phyloP scores from a whole-genome alignment of 2,888 invertebrate genomes.

The Chaitophorus viminalis region DNA sequence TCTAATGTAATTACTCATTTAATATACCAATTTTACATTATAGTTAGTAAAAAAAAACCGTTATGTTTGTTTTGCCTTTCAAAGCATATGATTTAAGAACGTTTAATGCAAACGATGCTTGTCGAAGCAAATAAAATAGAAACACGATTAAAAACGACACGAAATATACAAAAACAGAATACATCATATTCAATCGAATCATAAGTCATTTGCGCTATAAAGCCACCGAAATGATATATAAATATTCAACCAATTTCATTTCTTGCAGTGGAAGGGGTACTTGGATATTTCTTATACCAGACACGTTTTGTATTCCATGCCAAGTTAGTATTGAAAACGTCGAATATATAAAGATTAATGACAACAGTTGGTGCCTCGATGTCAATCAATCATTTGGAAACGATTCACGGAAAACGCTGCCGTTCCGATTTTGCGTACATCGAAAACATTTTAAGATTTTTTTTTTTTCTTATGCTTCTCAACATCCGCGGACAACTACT shows the following conservation, averaged over 20 bases:
- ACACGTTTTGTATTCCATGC: slow-evolving; percentile 2
- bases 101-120: not conserved
- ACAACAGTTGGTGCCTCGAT: slow-evolving; percentile 6
- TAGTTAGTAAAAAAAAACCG: no score
- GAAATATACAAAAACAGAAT: not conserved
- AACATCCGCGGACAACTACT: not conserved
- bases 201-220: not conserved
- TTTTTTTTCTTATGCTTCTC: no score
- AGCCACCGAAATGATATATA: not conserved
- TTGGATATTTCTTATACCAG: not conserved
- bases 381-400: slow-evolving; percentile 18
- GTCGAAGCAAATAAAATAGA: not conserved
- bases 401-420: not conserved
- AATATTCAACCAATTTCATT: not conserved
- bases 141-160: not conserved
- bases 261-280: not conserved
- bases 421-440: not conserved
- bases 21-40: not conserved
- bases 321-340: not conserved
- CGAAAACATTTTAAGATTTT: not conserved
- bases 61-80: not conserved
- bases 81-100: not conserved
- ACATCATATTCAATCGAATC: not conserved
- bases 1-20: no score
- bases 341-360: slow-evolving; percentile 26